Conservation (phyloP, 2,888 invertebrate species). For the Marasmarcha lunaedactyla region DNA sequence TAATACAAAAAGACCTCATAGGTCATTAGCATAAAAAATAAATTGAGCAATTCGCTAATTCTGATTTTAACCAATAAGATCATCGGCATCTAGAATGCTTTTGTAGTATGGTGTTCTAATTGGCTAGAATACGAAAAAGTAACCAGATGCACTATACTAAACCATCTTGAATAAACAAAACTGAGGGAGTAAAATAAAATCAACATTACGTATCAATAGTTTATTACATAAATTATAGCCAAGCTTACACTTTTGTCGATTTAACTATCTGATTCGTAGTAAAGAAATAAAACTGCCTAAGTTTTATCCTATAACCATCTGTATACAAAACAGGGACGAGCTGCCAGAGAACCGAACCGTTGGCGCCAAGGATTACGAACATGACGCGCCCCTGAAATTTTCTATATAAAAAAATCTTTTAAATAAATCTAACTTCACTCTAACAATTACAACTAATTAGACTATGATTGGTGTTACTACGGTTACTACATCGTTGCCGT, state of each 20-base stretch:
- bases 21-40: too few relatives aligned
- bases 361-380: conserved; percentile 10
- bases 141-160: too few relatives aligned
- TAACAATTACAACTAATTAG: conserved; percentile 57
- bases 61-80: too few relatives aligned
- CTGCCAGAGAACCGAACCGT: conserved; percentile 17
- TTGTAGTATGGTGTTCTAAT: too few relatives aligned
- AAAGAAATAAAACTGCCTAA: conserved; percentile 57
- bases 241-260: conserved; percentile 63
- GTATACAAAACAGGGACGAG: conserved; percentile 34
- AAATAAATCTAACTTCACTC: conserved; percentile 62
- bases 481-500: conserved; percentile 37
- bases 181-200: too few relatives aligned
- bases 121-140: too few relatives aligned
- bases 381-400: conserved; percentile 26
- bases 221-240: conserved; percentile 70
- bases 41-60: too few relatives aligned
- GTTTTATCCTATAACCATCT: conserved; percentile 36
- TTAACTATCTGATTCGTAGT: conserved; percentile 49
- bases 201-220: conserved; percentile 67
- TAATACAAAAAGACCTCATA: too few relatives aligned
- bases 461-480: conserved; percentile 68
- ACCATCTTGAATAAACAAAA: too few relatives aligned
- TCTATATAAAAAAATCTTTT: conserved; percentile 53
- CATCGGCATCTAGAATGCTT: too few relatives aligned